Percentiles rank a stretch among this genome's conserved stretches.
Evolutionary conservation across 2,113 vertebrate genomes (phyloP).

Genomic region (Cyphomyrus plagiostoma): DNA sequence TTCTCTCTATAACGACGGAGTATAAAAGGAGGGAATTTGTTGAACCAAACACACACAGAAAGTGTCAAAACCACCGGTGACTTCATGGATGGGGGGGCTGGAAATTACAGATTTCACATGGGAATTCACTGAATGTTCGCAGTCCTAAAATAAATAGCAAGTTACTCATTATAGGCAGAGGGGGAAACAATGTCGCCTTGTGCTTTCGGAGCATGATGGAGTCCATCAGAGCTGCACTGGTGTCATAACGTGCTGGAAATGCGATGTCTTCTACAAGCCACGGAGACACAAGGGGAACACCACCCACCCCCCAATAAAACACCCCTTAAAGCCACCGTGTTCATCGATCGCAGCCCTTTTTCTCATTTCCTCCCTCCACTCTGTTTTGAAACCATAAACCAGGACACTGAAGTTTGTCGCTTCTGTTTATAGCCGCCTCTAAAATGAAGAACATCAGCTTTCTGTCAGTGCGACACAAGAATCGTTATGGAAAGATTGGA

Average conservation of each 20-base stretch:
- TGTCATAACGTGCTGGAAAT: neutral
- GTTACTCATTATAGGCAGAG: constrained; percentile 8
- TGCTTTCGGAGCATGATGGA: neutral
- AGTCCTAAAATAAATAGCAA: constrained; percentile 15
- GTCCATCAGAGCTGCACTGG: neutral
- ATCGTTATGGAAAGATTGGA: neutral
- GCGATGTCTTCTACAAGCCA: neutral
- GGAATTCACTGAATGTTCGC: neutral
- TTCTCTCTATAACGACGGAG: neutral
- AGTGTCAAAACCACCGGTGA: constrained; percentile 12
- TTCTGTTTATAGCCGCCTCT: neutral
- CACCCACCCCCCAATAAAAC: neutral
- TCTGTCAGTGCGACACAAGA: neutral
- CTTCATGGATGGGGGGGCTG: neutral
- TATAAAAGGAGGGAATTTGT: constrained; percentile 9
- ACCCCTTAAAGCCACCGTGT: neutral
- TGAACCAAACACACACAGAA: constrained; percentile 2
- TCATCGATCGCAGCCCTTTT: neutral
- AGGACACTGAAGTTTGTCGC: neutral
- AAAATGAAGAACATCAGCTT: neutral
- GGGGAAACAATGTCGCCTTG: neutral
- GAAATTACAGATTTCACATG: constrained; percentile 18
- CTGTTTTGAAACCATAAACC: neutral
- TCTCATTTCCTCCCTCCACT: neutral
- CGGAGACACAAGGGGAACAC: neutral